These are phyloP conservation scores for Macroglossus sobrinus DNA, from an alignment of 2,113 vertebrate genomes.

Conservation along the genomic window DNA sequence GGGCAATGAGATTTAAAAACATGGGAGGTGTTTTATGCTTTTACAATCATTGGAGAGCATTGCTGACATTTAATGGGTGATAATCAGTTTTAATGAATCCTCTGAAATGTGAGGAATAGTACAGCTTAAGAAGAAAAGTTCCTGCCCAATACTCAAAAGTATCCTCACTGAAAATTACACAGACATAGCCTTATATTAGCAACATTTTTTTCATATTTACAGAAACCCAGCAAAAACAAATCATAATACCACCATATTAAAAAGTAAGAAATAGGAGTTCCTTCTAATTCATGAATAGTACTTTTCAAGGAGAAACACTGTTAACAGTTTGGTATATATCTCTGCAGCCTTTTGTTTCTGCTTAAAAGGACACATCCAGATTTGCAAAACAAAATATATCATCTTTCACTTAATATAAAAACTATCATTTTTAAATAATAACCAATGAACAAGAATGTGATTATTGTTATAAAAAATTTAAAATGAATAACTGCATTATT, in stretches of 20 bases:
- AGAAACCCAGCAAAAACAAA: not conserved
- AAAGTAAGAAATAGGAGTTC: not conserved
- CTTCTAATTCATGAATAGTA: not conserved
- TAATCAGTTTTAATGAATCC: not conserved
- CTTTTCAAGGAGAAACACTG: not conserved
- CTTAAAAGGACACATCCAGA: not conserved
- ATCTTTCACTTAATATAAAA: not conserved
- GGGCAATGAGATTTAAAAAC: not conserved
- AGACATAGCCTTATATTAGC: not conserved
- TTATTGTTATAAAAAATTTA: not conserved
- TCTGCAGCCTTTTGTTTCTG: not conserved
- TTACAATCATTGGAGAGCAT: not conserved
- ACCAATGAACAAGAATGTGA: not conserved
- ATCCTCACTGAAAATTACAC: not conserved
- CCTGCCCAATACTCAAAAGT: not conserved
- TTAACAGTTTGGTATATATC: not conserved
- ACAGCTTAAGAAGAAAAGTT: not conserved
- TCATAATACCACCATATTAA: not conserved
- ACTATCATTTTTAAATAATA: not conserved
- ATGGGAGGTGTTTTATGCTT: not conserved
- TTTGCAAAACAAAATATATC: not conserved
- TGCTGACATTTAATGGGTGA: not conserved
- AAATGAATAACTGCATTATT: not conserved
- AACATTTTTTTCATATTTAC: not conserved
- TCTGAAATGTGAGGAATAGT: not conserved